Conservation (phyloP, 2,888 invertebrate species). For the Chironomus riparius region DNA sequence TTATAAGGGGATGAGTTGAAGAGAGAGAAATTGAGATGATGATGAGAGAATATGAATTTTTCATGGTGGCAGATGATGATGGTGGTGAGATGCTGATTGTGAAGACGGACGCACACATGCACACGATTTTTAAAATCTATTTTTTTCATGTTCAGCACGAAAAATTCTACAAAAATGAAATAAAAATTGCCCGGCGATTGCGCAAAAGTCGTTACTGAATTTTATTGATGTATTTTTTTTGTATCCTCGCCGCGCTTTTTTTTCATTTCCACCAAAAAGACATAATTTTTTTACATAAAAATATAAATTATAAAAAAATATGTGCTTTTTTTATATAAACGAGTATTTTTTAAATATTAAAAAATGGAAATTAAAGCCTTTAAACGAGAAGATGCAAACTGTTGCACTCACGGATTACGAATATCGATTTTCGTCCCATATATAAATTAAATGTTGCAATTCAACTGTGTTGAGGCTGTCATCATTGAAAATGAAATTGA, state of each 20-base stretch:
- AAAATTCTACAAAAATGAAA: not conserved
- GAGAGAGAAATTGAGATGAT: not conserved
- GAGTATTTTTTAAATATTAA: not conserved
- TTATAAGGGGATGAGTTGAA: too few species aligned
- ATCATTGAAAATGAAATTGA: slow-evolving; percentile 16
- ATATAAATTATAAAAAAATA: not conserved
- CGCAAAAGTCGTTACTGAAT: slow-evolving; percentile 5
- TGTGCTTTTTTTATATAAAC: not conserved
- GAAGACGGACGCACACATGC: not conserved
- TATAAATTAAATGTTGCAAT: too few species aligned
- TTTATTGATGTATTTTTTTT: not conserved
- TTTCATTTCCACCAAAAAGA: not conserved
- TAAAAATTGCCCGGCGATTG: slow-evolving; percentile 4
- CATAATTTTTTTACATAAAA: not conserved
- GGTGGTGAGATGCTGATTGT: not conserved
- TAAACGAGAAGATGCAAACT: slow-evolving; percentile 22
- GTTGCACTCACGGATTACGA: slow-evolving; percentile 12
- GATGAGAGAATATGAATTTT: not conserved
- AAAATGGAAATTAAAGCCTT: not conserved
- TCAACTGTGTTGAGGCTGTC: not conserved
- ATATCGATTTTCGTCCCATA: slow-evolving; percentile 10
- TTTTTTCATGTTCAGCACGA: not conserved
- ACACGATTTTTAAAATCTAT: not conserved
- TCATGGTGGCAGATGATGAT: not conserved
- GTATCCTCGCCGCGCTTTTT: not conserved